Evolutionary conservation across 2,113 vertebrate species (phyloP).

Genomic region (Dasypus novemcinctus): DNA sequence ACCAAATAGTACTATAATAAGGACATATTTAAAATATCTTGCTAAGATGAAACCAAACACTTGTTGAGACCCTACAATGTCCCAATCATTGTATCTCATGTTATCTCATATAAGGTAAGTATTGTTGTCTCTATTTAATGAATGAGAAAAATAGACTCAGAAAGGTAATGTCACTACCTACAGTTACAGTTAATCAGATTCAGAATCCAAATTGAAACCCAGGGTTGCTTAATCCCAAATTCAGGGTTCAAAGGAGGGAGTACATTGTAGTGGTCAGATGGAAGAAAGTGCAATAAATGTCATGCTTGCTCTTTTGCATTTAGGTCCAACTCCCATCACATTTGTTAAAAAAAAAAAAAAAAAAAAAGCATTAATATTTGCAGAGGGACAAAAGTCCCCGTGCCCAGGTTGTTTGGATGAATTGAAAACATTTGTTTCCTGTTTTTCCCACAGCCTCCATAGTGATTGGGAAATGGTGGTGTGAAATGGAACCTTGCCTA

Average conservation of each 20-base stretch:
- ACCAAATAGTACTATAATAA: background rate
- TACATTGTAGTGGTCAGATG: background rate
- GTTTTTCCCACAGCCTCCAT: constrained; percentile 89
- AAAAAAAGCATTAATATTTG: background rate
- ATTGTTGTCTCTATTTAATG: background rate
- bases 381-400: background rate
- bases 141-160: background rate
- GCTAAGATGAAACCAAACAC: background rate
- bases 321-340: background rate
- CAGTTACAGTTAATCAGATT: background rate
- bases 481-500: constrained; percentile 98
- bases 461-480: constrained; percentile 99
- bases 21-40: background rate
- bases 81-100: background rate
- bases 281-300: background rate
- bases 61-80: background rate
- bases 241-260: background rate
- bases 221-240: background rate
- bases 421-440: constrained; percentile 61
- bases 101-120: background rate
- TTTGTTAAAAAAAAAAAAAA: background rate
- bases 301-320: background rate
- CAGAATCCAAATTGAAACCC: background rate
- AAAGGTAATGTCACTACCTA: background rate
- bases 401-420: background rate